Conservation (phyloP, 1,140 invertebrate species). For the Drosophila repletoides region DNA sequence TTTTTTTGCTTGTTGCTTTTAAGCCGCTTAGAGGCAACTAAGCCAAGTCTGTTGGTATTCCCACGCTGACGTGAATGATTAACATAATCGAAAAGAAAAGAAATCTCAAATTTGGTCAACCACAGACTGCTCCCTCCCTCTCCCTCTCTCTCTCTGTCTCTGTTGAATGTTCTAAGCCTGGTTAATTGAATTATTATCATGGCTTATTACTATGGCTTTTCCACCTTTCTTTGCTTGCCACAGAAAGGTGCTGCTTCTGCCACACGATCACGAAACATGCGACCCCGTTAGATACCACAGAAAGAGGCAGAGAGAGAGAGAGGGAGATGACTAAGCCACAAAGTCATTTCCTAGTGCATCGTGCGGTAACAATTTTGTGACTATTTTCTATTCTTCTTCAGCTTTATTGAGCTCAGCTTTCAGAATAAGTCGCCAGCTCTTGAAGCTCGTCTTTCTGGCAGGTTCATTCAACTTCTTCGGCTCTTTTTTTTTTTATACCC, state of each 20-base stretch:
- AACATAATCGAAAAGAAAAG: slow-evolving; percentile 60
- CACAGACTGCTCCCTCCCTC: slow-evolving; percentile 29
- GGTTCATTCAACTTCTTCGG: slow-evolving; percentile 58
- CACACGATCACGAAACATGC: slow-evolving; percentile 30
- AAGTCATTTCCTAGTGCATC: slow-evolving; percentile 34
- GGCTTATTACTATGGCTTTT: neutral
- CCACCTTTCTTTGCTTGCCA: neutral
- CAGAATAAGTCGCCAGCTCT: slow-evolving; percentile 16
- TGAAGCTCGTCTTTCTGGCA: slow-evolving; percentile 55
- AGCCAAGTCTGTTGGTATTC: slow-evolving; percentile 42
- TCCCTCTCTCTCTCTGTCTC: neutral
- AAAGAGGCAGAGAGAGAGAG: too few relatives aligned
- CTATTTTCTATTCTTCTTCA: too few relatives aligned
- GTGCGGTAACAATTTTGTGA: slow-evolving; percentile 20
- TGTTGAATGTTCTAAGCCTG: too few relatives aligned
- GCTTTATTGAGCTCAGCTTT: too few relatives aligned
- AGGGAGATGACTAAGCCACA: slow-evolving; percentile 63
- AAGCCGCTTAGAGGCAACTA: slow-evolving; percentile 56
- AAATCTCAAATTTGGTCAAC: slow-evolving; percentile 42
- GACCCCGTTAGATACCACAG: slow-evolving; percentile 44
- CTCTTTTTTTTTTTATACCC: too few relatives aligned
- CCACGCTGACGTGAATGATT: slow-evolving; percentile 54
- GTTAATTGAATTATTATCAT: slow-evolving; percentile 66
- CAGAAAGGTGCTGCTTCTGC: slow-evolving; percentile 45
- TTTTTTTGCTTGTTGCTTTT: slow-evolving; percentile 24